Evolutionary conservation across 2,113 vertebrate species (phyloP).

Genomic region (Oncorhynchus gorbuscha): DNA sequence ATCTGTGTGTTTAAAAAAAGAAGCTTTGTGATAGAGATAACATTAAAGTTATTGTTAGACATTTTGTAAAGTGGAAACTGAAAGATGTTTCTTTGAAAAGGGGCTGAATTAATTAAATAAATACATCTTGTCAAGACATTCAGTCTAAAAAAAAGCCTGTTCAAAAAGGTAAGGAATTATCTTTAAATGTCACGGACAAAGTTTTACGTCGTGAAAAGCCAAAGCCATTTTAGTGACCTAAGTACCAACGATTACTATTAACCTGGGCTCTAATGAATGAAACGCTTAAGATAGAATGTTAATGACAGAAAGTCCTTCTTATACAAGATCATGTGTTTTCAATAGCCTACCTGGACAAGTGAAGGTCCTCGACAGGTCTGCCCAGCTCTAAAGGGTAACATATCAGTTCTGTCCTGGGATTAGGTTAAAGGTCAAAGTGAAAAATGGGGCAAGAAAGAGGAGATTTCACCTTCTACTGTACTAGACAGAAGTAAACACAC

Average conservation of each 20-base stretch:
- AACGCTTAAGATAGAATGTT: no score
- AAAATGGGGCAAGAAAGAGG: no score
- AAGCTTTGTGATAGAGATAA: slow-evolving; percentile 63
- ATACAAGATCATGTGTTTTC: no score
- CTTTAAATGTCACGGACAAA: slow-evolving; percentile 41
- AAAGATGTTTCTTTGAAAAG: slow-evolving; percentile 30
- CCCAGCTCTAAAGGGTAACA: no score
- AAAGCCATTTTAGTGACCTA: slow-evolving; percentile 3
- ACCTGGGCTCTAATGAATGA: no score
- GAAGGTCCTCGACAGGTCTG: no score
- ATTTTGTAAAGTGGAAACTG: slow-evolving; percentile 51
- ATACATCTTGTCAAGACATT: slow-evolving; percentile 45
- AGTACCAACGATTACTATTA: background rate
- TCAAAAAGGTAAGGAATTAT: slow-evolving; percentile 17
- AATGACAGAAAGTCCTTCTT: no score
- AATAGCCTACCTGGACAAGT: no score
- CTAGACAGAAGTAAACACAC: no score
- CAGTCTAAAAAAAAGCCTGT: slow-evolving; percentile 3
- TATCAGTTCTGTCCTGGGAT: no score
- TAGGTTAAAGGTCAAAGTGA: no score
- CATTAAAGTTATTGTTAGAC: slow-evolving; percentile 47
- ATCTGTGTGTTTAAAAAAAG: slow-evolving; percentile 36
- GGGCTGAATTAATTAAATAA: slow-evolving; percentile 49
- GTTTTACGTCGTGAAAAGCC: slow-evolving; percentile 21
- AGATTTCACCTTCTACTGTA: no score